A percentile compares a stretch with the other conserved stretches of the same genome.
These are phyloP conservation scores for Varroa destructor DNA, from an alignment of 1,140 invertebrate species.

Conservation along the genomic window DNA sequence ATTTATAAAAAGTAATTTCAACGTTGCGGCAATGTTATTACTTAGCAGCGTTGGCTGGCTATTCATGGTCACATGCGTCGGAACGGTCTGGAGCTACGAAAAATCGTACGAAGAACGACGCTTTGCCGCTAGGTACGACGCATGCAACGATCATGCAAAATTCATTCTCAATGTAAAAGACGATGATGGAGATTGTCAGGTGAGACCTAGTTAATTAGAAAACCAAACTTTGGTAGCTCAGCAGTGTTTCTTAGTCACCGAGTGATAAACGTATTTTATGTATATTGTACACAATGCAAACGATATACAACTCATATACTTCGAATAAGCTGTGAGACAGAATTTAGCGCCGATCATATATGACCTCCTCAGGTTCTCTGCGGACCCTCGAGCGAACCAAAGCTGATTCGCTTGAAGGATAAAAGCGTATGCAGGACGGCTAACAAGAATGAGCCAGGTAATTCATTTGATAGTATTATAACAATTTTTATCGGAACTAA, in stretches of 20 bases:
- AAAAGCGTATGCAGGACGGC: background rate
- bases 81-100: background rate
- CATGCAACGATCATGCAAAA: background rate
- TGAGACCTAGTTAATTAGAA: background rate
- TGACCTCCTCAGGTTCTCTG: slow-evolving; percentile 12
- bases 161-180: background rate
- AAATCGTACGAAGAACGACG: slow-evolving; percentile 1
- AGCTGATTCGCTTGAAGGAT: slow-evolving; percentile 6
- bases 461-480: too few relatives aligned
- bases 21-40: too few relatives aligned
- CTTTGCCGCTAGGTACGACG: slow-evolving; percentile 8
- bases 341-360: background rate
- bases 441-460: background rate
- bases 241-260: background rate
- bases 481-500: too few relatives aligned
- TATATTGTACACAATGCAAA: too few relatives aligned
- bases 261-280: too few relatives aligned
- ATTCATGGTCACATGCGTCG: too few relatives aligned
- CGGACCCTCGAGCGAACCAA: background rate
- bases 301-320: too few relatives aligned
- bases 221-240: background rate
- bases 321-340: background rate
- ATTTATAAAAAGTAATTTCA: too few relatives aligned
- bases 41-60: too few relatives aligned
- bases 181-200: slow-evolving; percentile 26